Evolutionary conservation across 2,113 vertebrate genomes (phyloP).

Genomic region (Carettochelys insculpta): DNA sequence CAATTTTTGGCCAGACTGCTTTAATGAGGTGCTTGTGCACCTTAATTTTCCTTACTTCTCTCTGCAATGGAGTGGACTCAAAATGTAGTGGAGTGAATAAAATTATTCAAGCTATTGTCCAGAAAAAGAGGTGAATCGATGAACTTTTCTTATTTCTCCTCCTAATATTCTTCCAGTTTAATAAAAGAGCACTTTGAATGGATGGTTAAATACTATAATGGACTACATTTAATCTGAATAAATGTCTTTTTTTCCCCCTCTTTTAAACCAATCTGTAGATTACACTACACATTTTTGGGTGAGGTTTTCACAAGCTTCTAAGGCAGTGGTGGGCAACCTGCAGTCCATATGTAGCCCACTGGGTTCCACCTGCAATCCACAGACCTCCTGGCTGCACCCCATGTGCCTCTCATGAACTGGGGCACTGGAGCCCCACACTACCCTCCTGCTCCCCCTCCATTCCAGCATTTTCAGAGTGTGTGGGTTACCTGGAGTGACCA

Average conservation of each 20-base stretch:
- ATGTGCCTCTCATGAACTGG: too few relatives aligned
- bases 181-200: background rate
- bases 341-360: too few relatives aligned
- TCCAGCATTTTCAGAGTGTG: too few relatives aligned
- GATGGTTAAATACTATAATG: background rate
- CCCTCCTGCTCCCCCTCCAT: too few relatives aligned
- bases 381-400: too few relatives aligned
- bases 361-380: too few relatives aligned
- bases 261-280: background rate
- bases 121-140: background rate
- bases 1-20: background rate
- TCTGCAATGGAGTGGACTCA: background rate
- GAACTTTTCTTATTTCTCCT: background rate
- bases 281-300: background rate
- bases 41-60: background rate
- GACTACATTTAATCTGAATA: background rate
- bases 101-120: background rate
- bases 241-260: too few relatives aligned
- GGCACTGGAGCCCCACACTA: too few relatives aligned
- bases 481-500: too few relatives aligned
- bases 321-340: too few relatives aligned
- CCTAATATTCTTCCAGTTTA: background rate
- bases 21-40: too few relatives aligned
- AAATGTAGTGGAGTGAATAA: background rate
- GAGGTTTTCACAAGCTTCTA: background rate